Evolutionary conservation across 2,888 invertebrate species (phyloP).

Genomic region (Metopia argyrocephala): DNA sequence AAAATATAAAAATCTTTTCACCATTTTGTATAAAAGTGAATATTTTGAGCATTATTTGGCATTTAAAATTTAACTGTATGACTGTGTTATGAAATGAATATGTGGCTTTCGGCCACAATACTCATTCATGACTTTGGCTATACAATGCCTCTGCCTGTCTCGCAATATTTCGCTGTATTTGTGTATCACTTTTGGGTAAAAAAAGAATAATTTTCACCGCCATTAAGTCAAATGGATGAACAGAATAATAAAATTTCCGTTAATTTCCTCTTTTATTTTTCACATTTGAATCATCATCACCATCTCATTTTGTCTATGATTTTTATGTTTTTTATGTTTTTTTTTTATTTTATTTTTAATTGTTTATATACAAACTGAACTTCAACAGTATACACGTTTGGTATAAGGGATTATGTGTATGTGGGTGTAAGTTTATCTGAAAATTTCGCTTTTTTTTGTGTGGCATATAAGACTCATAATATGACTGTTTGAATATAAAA

Average conservation of each 20-base stretch:
- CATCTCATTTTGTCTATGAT: not conserved
- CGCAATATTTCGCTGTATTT: not conserved
- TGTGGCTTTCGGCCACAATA: too few species aligned
- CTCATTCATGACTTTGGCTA: not conserved
- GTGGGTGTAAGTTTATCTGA: conserved; percentile 30
- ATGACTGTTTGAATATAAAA: conserved; percentile 49
- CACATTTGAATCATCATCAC: conserved; percentile 59
- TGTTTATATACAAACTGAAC: conserved; percentile 65
- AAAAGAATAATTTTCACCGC: conserved; percentile 74
- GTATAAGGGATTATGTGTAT: not conserved
- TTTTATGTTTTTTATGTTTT: conserved; percentile 67
- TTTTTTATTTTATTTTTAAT: conserved; percentile 63
- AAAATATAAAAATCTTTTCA: conserved; percentile 42
- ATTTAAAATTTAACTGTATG: not conserved
- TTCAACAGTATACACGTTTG: conserved; percentile 33
- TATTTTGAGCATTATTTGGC: conserved; percentile 47
- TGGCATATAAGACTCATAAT: conserved; percentile 23
- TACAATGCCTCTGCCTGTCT: conserved; percentile 5
- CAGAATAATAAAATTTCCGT: conserved; percentile 73
- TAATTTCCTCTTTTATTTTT: conserved; percentile 18
- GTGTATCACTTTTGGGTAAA: conserved; percentile 46
- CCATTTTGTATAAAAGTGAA: conserved; percentile 52
- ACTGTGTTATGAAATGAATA: not conserved
- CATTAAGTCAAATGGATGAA: conserved; percentile 77
- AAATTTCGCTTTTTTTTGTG: not conserved